Percentiles rank a stretch among this genome's conserved stretches.
phyloP scores from a whole-genome alignment of 2,888 invertebrate genomes.

The Oeneis ivallda region DNA sequence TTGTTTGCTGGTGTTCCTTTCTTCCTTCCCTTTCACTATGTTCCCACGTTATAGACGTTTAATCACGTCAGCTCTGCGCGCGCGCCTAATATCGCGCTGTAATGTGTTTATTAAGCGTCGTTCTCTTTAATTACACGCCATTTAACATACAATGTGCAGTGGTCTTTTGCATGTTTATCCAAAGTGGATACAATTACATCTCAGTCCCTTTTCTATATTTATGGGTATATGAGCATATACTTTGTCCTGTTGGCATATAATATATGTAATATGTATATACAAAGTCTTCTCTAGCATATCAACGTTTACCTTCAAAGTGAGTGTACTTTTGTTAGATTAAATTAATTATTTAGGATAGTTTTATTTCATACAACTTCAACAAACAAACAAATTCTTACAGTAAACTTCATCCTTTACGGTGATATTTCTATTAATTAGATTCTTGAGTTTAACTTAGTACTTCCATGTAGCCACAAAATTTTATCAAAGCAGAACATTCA shows the following conservation, averaged over 20 bases:
- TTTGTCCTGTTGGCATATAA: not conserved
- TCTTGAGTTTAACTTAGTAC: not conserved
- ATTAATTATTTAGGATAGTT: not conserved
- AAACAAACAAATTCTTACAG: too few species aligned
- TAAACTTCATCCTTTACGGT: too few species aligned
- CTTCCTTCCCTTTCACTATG: slow-evolving; percentile 47
- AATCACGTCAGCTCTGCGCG: slow-evolving; percentile 69
- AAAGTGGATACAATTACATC: slow-evolving; percentile 57
- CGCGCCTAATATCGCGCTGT: slow-evolving; percentile 75
- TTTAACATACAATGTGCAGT: slow-evolving; percentile 74
- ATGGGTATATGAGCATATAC: not conserved
- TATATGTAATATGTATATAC: too few species aligned
- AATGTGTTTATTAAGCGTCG: slow-evolving; percentile 79
- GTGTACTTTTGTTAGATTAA: not conserved
- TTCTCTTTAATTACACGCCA: slow-evolving; percentile 72
- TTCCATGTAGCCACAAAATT: not conserved
- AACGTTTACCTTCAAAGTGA: not conserved
- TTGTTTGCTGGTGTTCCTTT: slow-evolving; percentile 16
- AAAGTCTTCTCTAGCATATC: not conserved
- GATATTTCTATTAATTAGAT: not conserved
- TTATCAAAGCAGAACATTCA: slow-evolving; percentile 11
- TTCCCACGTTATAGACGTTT: slow-evolving; percentile 76
- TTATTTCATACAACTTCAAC: not conserved
- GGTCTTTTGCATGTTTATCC: slow-evolving; percentile 64
- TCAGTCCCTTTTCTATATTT: slow-evolving; percentile 7